Percentiles rank a stretch among this genome's conserved stretches.
Conservation (phyloP, 2,113 vertebrate species). For the Neotoma lepida region DNA sequence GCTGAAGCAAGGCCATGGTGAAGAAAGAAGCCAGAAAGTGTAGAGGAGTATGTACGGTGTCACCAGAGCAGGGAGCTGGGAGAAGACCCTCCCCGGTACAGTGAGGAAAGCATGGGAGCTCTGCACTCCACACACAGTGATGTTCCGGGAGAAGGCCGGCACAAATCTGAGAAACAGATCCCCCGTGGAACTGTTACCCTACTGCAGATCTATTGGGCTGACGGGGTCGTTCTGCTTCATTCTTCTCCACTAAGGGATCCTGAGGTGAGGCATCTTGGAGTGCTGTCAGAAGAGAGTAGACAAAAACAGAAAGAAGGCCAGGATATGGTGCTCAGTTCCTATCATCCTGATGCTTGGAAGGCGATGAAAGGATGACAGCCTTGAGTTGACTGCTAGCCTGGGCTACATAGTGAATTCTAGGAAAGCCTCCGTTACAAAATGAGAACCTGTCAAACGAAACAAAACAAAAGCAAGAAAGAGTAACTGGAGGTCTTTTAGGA, state of each 20-base stretch:
- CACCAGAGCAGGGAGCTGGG: background rate
- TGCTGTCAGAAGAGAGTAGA: background rate
- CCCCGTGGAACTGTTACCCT: background rate
- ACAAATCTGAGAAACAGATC: background rate
- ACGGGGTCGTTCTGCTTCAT: background rate
- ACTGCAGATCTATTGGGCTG: background rate
- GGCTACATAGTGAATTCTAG: background rate
- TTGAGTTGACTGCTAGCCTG: background rate
- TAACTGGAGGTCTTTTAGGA: background rate
- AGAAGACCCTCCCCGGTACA: background rate
- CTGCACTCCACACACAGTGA: background rate
- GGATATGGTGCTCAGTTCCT: background rate
- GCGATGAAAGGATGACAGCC: background rate
- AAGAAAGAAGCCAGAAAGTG: background rate
- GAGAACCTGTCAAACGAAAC: background rate
- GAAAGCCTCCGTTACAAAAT: background rate
- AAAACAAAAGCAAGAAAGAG: background rate
- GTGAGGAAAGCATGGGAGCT: background rate
- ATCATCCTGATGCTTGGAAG: background rate
- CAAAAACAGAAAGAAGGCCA: background rate
- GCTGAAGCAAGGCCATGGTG: background rate
- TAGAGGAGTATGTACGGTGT: no score
- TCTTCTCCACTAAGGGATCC: background rate
- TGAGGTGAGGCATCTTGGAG: background rate
- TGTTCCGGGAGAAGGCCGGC: background rate